A percentile compares a stretch with the other conserved stretches of the same genome.
phyloP scores from a whole-genome alignment of 1,140 invertebrate genomes.

The Schlechtendalia chinensis region DNA sequence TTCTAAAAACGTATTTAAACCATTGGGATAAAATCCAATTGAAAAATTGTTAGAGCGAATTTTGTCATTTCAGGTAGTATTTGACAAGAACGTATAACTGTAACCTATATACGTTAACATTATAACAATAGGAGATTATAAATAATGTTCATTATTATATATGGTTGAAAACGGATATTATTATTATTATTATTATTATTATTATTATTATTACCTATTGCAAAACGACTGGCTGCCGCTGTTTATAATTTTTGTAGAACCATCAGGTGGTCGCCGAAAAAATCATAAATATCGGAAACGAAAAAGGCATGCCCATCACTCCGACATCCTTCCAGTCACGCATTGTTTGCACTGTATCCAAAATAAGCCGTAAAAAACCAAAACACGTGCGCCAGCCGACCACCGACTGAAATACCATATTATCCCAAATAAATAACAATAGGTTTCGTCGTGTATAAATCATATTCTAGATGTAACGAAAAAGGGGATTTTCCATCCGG shows the following conservation, averaged over 20 bases:
- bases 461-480: neutral
- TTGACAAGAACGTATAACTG: too few relatives aligned
- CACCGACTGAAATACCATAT: constrained; percentile 34
- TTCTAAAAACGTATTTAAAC: too few relatives aligned
- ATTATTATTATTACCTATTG: constrained; percentile 3
- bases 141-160: neutral
- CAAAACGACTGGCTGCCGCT: neutral
- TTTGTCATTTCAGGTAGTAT: too few relatives aligned
- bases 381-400: constrained; percentile 13
- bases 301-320: neutral
- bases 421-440: constrained; percentile 43
- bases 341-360: neutral
- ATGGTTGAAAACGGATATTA: neutral
- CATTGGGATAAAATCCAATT: too few relatives aligned
- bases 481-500: neutral
- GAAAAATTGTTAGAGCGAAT: too few relatives aligned
- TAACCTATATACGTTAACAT: too few relatives aligned
- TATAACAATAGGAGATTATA: too few relatives aligned
- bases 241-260: constrained; percentile 34
- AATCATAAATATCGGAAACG: constrained; percentile 39
- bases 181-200: neutral
- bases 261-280: constrained; percentile 17
- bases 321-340: neutral
- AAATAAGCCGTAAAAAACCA: constrained; percentile 45
- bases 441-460: constrained; percentile 37